Evolutionary conservation across 2,113 vertebrate species (phyloP), one percentile per base, ranked within the genome.

Genomic region (Paratilapia polleni): DNA sequence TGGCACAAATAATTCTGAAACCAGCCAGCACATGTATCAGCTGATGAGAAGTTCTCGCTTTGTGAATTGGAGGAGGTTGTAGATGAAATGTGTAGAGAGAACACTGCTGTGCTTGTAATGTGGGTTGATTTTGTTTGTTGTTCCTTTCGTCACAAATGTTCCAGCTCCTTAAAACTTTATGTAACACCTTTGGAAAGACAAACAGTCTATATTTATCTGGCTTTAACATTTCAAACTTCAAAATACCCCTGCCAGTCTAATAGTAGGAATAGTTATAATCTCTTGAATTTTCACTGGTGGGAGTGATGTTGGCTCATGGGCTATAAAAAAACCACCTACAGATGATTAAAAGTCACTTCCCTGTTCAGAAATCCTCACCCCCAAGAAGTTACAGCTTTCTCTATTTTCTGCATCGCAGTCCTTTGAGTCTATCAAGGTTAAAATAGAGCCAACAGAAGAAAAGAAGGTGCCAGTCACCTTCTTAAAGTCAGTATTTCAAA

Each of bases 131-230:
- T 66, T 60, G 22, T 75, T 76, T 66, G 19, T 75, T 70, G 54
- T 84, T 89, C 84, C 36, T 73, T 86, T 81, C 77, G 14, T 87
- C 56, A 82, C 41, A 60, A 84, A 77, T 78, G 57, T 63, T 80
- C 28, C 43, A 80, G 20, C n/a, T 78, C 10, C 43, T 70, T 52
- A 6, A 70, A 70, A 15, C 47, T 80, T 70, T 31, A 49, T 70
- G 22, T 20, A 52, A 76, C 14, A 24, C 31, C 9, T 36, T 70
- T 52, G 66, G 22, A 70, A 70, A 70, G 3, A 20, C 2, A 43
- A 66, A 66, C 9, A 49, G 52, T 20, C 43, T 52, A 13, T 28
- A 7, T 68, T 68, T 52, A 70, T 31, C 66, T 1, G 6, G 43
- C 10, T 70, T 49, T 49, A 49, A 43, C 41, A 12, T 17, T 49